These are phyloP conservation scores for Sinocyclocheilus maitianheensis DNA, from an alignment of 2,113 vertebrate species.

Conservation along the genomic window DNA sequence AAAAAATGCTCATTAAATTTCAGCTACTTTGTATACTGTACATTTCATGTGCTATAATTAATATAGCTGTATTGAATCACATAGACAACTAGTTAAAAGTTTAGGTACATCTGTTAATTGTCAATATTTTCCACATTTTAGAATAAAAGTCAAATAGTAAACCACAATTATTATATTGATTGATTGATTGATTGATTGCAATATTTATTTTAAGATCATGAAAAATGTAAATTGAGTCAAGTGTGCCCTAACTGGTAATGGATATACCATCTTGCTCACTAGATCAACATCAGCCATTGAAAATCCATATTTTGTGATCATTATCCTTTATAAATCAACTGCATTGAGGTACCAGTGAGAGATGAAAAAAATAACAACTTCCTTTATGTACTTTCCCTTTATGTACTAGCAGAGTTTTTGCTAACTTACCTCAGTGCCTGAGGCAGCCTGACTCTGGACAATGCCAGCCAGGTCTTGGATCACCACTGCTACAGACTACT, in stretches of 20 bases:
- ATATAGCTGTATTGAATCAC: background rate
- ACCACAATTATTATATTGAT: background rate
- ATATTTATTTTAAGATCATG: no score
- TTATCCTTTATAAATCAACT: background rate
- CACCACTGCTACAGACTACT: background rate
- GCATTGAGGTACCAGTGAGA: background rate
- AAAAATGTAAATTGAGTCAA: background rate
- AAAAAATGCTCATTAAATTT: background rate
- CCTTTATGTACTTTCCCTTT: background rate
- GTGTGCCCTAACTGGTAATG: background rate
- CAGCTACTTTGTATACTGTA: background rate
- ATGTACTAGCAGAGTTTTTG: background rate
- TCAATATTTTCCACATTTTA: background rate
- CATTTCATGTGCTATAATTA: background rate
- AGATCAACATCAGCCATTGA: background rate
- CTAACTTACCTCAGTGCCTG: background rate
- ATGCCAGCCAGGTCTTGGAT: background rate
- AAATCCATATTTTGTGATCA: background rate
- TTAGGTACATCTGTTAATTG: background rate
- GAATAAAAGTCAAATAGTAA: background rate
- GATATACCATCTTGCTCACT: background rate
- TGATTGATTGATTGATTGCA: no score
- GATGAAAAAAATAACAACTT: background rate
- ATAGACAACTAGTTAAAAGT: background rate
- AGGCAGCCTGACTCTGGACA: slow-evolving; percentile 23